Evolutionary conservation across 2,888 invertebrate species (phyloP).

Genomic region (Malacosoma neustria): DNA sequence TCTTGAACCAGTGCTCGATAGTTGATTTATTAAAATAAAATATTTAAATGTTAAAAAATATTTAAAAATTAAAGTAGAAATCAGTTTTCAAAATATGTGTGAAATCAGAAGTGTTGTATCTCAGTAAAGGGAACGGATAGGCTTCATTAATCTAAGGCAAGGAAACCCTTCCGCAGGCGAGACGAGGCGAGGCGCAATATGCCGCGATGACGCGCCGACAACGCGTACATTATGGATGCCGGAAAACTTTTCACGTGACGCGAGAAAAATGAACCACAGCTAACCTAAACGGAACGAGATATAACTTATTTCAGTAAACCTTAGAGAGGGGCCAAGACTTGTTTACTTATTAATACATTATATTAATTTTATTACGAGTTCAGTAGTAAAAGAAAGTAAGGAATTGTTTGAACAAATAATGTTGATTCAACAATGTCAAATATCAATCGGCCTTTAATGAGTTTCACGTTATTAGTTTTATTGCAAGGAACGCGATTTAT

Average conservation of each 20-base stretch:
- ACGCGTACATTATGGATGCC: constrained; percentile 68
- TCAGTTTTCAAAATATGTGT: constrained; percentile 10
- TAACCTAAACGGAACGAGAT: constrained; percentile 52
- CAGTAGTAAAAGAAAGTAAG: too few species aligned
- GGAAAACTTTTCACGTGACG: constrained; percentile 61
- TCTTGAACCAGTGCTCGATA: too few species aligned
- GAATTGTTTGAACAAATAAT: too few species aligned
- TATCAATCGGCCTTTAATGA: too few species aligned
- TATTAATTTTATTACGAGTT: too few species aligned
- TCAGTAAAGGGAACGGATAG: constrained; percentile 17
- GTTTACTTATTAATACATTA: too few species aligned
- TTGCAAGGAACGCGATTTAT: too few species aligned
- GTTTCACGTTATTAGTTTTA: too few species aligned
- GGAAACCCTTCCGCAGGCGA: constrained; percentile 43
- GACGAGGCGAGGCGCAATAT: constrained; percentile 39
- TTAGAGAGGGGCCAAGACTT: neutral
- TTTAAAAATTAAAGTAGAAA: too few species aligned
- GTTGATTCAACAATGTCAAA: too few species aligned
- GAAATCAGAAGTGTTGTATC: constrained; percentile 20
- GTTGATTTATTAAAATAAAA: too few species aligned
- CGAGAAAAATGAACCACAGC: constrained; percentile 70
- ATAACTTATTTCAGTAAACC: constrained; percentile 34
- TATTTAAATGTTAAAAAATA: too few species aligned
- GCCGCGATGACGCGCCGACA: constrained; percentile 70
- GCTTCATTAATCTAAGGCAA: constrained; percentile 44